A percentile compares a stretch with the other conserved stretches of the same genome.
phyloP scores from a whole-genome alignment of 1,140 invertebrate genomes.

The Papilio xuthus region DNA sequence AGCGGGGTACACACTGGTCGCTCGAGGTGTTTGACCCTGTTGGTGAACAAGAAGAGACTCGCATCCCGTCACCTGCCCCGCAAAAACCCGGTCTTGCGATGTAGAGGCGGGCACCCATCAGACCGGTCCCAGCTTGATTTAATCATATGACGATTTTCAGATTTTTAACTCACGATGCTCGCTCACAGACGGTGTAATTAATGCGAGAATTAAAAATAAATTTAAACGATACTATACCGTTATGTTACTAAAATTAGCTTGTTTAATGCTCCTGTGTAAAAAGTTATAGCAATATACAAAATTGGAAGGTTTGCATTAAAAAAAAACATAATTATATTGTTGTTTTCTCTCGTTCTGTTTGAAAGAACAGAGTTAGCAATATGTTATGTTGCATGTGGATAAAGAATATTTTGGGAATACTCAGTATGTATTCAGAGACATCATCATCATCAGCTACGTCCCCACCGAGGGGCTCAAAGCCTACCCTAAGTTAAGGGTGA shows the following conservation, averaged over 20 bases:
- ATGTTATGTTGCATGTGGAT: no score
- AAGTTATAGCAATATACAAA: not conserved
- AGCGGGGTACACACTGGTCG: constrained; percentile 37
- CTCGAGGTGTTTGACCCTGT: constrained; percentile 45
- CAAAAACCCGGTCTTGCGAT: constrained; percentile 46
- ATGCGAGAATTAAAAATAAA: constrained; percentile 4
- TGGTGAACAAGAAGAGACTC: constrained; percentile 45
- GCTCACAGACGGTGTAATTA: constrained; percentile 4
- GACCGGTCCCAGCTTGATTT: constrained; percentile 46
- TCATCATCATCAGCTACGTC: no score
- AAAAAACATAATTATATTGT: not conserved
- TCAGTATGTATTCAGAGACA: no score
- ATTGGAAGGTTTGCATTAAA: not conserved
- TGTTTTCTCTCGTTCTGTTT: no score
- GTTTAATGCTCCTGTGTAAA: not conserved
- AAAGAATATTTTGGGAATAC: no score
- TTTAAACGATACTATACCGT: not conserved
- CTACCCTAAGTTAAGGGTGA: no score
- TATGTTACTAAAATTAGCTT: not conserved
- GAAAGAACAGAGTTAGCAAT: no score
- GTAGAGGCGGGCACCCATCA: constrained; percentile 4
- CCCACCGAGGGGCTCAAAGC: no score
- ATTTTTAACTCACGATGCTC: constrained; percentile 25
- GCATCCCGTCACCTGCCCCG: constrained; percentile 50
- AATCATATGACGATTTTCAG: constrained; percentile 48